Evolutionary conservation across 1,140 invertebrate genomes (phyloP), one percentile per base, ranked within the genome.

Genomic region (Drosophila burlai): DNA sequence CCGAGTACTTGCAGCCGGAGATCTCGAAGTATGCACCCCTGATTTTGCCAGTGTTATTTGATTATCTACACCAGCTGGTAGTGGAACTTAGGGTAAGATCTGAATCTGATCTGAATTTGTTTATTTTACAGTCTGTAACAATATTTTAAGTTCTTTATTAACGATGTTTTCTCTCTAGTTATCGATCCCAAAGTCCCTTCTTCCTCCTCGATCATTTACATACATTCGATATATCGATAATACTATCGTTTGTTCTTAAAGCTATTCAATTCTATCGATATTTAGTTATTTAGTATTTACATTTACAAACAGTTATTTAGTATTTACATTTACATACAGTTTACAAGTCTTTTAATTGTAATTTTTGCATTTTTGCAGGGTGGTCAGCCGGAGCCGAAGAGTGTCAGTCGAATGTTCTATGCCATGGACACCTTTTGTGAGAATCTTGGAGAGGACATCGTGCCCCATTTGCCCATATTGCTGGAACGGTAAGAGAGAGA

Each of bases 341-440:
- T 21, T 21, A 21, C 21, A 21, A 21, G 2, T 24, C 24, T 24
- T 24, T 24, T 50, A 31, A 66, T 80, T 66, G 43, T 54, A 8
- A n/a, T 46, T 2, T 45, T 77, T 78, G 1, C 8, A n/a, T 46
- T 2, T 45, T 77, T 78, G 1, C 67, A 94, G 83, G 93, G 94
- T 60, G 93, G 94, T 49, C 91, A 94, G 21, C 94, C 94, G 67
- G 95, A 96, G 62, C 94, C 95, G 0, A 94, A 94, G 16, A 95
- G 95, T 36, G 93, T 96, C 0, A 94, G 95, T 74, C 94, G 96
- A 45, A 96, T 97, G 93, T 97, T 97, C 85, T 97, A 97, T 92
- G 97, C 97, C 1, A 81, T 98, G 26, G 96, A 97, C 91, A 96
- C 95, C 43, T 97, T 97, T 76, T 97, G 96, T 84, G 96, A 97